These are phyloP conservation scores for Hirtodrosophila trivittata DNA, from an alignment of 2,888 invertebrate species.

Conservation along the genomic window DNA sequence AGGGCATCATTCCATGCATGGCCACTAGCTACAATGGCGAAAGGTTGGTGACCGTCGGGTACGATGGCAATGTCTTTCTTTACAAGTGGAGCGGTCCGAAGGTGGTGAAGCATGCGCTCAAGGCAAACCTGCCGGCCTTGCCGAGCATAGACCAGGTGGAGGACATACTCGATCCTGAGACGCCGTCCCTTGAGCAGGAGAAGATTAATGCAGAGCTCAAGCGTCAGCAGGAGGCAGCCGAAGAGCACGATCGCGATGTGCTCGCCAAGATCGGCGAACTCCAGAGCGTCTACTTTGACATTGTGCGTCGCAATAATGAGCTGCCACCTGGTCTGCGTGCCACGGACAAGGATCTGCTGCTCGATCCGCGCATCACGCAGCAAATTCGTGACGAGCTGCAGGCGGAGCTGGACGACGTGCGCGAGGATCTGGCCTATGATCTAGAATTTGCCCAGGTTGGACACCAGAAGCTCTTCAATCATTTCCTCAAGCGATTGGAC, in stretches of 20 bases:
- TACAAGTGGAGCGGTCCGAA: constrained; percentile 85
- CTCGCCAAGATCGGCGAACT: constrained; percentile 85
- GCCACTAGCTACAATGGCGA: constrained; percentile 86
- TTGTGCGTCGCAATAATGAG: constrained; percentile 85
- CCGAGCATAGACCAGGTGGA: constrained; percentile 29
- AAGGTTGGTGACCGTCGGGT: constrained; percentile 87
- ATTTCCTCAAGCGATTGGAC: constrained; percentile 88
- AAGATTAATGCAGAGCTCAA: constrained; percentile 87
- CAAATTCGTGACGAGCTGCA: constrained; percentile 87
- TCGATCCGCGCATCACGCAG: constrained; percentile 88
- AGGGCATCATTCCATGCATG: constrained; percentile 88
- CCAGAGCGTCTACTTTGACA: constrained; percentile 86
- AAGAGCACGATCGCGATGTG: constrained; percentile 87
- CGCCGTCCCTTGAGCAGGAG: constrained; percentile 86
- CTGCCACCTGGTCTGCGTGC: constrained; percentile 87
- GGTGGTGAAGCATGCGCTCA: constrained; percentile 1
- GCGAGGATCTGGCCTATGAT: constrained; percentile 88
- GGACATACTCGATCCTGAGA: constrained; percentile 78
- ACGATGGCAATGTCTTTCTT: constrained; percentile 91
- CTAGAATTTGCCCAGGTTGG: constrained; percentile 88
- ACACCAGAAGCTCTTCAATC: constrained; percentile 86
- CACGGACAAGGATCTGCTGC: constrained; percentile 86
- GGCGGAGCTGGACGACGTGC: constrained; percentile 87
- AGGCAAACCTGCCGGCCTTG: constrained; percentile 14
- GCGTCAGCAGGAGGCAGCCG: constrained; percentile 78